These are phyloP conservation scores for Rhinoptilus africanus DNA, from an alignment of 2,113 vertebrate genomes.

Conservation along the genomic window DNA sequence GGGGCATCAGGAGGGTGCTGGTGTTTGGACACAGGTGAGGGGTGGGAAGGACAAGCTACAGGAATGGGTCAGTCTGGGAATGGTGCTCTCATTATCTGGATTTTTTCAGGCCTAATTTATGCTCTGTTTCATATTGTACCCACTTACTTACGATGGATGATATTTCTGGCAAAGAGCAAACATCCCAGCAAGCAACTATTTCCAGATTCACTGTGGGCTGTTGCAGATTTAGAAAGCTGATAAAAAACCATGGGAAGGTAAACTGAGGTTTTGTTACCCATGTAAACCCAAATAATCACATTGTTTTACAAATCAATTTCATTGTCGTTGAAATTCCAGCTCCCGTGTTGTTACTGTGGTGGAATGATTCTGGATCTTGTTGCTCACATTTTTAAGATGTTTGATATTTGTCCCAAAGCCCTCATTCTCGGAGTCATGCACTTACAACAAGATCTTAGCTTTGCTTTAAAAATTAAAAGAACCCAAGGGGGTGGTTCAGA, in stretches of 20 bases:
- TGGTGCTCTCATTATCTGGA: background rate
- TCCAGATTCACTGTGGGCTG: slow-evolving; percentile 15
- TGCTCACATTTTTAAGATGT: background rate
- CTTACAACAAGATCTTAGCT: background rate
- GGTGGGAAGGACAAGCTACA: background rate
- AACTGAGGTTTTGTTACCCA: background rate
- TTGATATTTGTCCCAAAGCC: background rate
- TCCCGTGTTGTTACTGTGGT: background rate
- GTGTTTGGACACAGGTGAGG: background rate
- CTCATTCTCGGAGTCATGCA: background rate
- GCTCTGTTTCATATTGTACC: background rate
- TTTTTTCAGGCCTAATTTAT: slow-evolving; percentile 28
- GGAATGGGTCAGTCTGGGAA: background rate
- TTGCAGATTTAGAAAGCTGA: slow-evolving; percentile 22
- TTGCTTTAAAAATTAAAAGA: background rate
- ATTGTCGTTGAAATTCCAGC: background rate
- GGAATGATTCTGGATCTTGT: background rate
- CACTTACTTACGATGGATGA: background rate
- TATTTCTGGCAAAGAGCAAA: slow-evolving; percentile 48
- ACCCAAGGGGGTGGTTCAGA: background rate
- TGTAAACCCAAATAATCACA: background rate
- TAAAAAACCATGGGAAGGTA: slow-evolving; percentile 35
- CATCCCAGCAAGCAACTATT: slow-evolving; percentile 18
- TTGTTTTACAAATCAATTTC: background rate
- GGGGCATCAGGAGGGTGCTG: background rate